Evolutionary conservation across 2,888 invertebrate genomes (phyloP), one percentile per base, ranked within the genome.

Genomic region (Glaucopsyche alexis): DNA sequence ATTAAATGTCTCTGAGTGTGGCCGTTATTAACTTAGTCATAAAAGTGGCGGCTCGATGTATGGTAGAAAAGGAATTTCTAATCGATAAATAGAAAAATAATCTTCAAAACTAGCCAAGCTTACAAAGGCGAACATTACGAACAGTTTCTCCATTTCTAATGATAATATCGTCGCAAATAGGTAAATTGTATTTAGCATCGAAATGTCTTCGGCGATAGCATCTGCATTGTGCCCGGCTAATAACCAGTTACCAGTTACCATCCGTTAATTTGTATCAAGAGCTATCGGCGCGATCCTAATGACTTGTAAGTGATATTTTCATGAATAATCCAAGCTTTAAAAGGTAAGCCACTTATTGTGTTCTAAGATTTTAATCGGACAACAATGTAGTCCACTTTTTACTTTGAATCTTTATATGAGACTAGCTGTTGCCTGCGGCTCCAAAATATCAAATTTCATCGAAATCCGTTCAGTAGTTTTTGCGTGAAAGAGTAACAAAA

Each of bases 161-260:
- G 78, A 78, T 78, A 73, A 71, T 76, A 77, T 78, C 78, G 49
- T 74, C 71, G 76, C 75, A 75, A 79, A 79, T 78, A 76, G 77
- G 77, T 76, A 76, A 77, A 79, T 76, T 75, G 78, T 78, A 77
- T 76, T 78, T 77, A 78, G 76, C 74, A 79, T 79, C 79, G 75
- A 77, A 77, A 79, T 77, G 79, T 77, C 76, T 75, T 74, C 71
- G 29, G 45, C 67, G 79, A 79, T 79, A 79, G 60, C 71, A 79
- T 78, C 79, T 74, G 77, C 77, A 78, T 79, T 79, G 79, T 79
- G 76, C 74, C 76, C 70, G 77, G 75, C 75, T 73, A 76, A 78
- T 78, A 78, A 76, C 77, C 74, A 77, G 74, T 76, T 76, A 76
- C 77, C 74, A 77, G 74, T 76, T 76, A 76, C 75, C 73, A 65